Percentiles rank a stretch among this genome's conserved stretches.
Conservation (phyloP, 2,888 invertebrate genomes). For the Oconnorella tubifera region DNA sequence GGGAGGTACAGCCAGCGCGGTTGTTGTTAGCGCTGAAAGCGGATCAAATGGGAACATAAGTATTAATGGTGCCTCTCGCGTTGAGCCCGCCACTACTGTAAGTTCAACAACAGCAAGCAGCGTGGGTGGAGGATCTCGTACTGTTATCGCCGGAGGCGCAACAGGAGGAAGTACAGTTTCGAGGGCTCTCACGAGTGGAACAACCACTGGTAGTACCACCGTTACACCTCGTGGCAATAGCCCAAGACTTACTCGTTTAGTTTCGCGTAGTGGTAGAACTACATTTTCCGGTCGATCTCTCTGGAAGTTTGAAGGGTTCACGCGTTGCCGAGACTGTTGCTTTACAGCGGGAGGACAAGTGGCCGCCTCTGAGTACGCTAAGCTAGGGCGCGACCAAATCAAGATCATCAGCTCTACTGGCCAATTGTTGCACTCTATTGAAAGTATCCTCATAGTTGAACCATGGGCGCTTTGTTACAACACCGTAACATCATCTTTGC, state of each 20-base stretch:
- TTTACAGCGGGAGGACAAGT: conserved; percentile 5
- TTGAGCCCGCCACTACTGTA: neutral
- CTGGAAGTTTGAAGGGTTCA: neutral
- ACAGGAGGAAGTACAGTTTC: neutral
- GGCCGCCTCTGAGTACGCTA: neutral
- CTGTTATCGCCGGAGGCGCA: too few species aligned
- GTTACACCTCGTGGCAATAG: neutral
- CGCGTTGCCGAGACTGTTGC: conserved; percentile 9
- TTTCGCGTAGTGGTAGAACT: neutral
- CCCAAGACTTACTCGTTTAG: neutral
- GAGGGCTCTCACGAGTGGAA: neutral
- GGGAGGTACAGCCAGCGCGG: neutral
- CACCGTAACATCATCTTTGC: neutral
- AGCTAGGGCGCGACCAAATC: neutral
- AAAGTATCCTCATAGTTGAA: conserved; percentile 4
- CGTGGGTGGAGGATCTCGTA: neutral
- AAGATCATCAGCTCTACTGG: conserved; percentile 9
- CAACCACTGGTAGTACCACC: neutral
- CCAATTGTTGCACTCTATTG: conserved; percentile 1
- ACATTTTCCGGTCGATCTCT: neutral
- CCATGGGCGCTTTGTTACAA: conserved; percentile 17
- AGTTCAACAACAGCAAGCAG: neutral
- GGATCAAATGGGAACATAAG: neutral
- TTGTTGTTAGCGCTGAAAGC: neutral
- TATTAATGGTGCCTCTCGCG: neutral